Base-by-base conservation (phyloP, 2,113 vertebrate species). In the Muntiacus muntjak region DNA sequence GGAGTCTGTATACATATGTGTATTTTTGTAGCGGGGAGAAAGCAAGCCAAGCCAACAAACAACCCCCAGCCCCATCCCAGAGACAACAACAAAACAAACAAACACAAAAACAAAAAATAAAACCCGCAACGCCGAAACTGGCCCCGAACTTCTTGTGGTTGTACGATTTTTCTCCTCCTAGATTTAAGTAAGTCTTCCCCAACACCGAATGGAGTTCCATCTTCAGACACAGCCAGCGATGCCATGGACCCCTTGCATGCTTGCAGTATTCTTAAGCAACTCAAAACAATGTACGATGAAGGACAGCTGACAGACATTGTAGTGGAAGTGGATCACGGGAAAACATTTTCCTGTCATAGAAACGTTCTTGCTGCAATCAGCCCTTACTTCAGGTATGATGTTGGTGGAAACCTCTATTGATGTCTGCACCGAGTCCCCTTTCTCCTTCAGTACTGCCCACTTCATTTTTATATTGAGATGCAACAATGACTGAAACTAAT, bases 301-400 rank as follows among this genome's bases (percentile, higher is more conserved):
- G 99, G 99, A 95, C 99, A 99, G 98, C 99, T 99, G 99, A 99
- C 99, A 93, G 99, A 99, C 98, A 99, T 99, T 2, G 99, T 99
- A 17, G 99, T 99, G 98, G 99, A 99, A 98, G 99, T 99, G 99
- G 99, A 99, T 99, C 99, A 99, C 91, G 99, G 99, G 98, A 99
- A 99, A 98, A 99, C 99, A 33, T 99, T 99, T 97, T 99, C 99
- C 88, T 99, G 99, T 98, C 99, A 99, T 97, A 99, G 99, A 98
- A 99, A 99, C 98, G 99, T 99, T 95, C 99, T 99, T 98, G 99
- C 99, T 98, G 99, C 99, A 95, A 99, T 99, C 99, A 99, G 99
- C 98, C 99, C 99, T 97, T 99, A 99, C 96, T 99, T 99, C 99
- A 99, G 99, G 99, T 99, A 99, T 23, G 96, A 79, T 23, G 93